These are phyloP conservation scores for Todus mexicanus DNA, from an alignment of 2,797 vertebrate genomes.

Conservation along the genomic window DNA sequence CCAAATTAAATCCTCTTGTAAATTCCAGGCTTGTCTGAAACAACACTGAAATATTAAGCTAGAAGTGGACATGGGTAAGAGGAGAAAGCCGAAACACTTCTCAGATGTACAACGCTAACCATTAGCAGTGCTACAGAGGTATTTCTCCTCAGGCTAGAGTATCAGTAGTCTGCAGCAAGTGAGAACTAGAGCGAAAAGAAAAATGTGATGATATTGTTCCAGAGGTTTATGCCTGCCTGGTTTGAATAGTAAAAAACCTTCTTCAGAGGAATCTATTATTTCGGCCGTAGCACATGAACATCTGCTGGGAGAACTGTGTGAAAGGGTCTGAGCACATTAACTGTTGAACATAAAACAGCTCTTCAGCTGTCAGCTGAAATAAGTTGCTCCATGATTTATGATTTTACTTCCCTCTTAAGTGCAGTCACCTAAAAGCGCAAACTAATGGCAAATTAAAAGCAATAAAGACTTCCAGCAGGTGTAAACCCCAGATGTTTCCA, in stretches of 20 bases:
- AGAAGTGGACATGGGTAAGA: background rate
- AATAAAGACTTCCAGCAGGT: background rate
- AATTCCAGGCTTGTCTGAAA: background rate
- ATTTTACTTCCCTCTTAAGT: background rate
- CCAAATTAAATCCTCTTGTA: background rate
- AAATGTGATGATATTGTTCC: slow-evolving; percentile 5
- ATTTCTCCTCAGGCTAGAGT: background rate
- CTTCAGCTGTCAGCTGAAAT: background rate
- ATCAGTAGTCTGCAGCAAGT: background rate
- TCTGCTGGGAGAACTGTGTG: slow-evolving; percentile 36
- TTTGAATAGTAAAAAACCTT: slow-evolving; percentile 40
- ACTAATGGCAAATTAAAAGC: background rate
- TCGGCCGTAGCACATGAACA: background rate
- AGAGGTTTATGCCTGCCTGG: slow-evolving; percentile 33
- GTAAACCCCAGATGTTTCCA: background rate
- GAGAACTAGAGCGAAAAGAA: background rate
- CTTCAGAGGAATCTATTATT: slow-evolving; percentile 47
- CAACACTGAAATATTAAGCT: background rate
- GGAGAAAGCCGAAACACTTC: background rate
- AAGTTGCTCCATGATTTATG: background rate
- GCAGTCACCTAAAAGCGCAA: background rate
- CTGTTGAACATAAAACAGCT: background rate
- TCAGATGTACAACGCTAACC: background rate
- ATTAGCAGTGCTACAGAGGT: background rate
- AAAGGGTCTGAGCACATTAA: slow-evolving; percentile 28